These are phyloP conservation scores for Tragelaphus imberbis DNA, from an alignment of 2,113 vertebrate species.

Conservation along the genomic window DNA sequence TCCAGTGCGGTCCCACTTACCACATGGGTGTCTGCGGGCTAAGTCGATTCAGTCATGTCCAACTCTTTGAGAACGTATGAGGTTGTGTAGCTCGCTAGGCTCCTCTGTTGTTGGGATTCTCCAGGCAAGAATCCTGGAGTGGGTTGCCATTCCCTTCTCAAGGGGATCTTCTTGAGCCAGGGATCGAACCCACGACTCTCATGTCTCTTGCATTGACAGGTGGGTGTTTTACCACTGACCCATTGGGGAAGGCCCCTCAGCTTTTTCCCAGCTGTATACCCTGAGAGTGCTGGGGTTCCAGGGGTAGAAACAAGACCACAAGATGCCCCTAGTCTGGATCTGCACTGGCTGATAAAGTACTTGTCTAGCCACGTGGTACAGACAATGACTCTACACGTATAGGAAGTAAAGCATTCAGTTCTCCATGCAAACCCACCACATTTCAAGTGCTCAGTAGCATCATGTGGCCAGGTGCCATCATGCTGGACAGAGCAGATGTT, in stretches of 20 bases:
- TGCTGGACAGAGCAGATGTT: too few relatives aligned
- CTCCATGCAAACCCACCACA: neutral
- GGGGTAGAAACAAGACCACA: accelerated
- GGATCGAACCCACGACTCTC: too few relatives aligned
- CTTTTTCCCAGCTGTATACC: accelerated
- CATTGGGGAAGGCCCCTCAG: accelerated
- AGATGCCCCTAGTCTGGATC: accelerated
- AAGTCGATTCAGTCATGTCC: too few relatives aligned
- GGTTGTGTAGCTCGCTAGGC: too few relatives aligned
- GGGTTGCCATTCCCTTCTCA: too few relatives aligned
- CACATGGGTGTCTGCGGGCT: neutral
- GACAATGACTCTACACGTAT: neutral
- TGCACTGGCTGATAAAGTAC: neutral
- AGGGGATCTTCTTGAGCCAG: too few relatives aligned
- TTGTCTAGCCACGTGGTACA: accelerated
- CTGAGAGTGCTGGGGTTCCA: accelerated
- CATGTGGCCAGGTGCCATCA: too few relatives aligned
- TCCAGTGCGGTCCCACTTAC: too few relatives aligned
- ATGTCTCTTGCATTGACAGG: too few relatives aligned
- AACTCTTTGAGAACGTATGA: too few relatives aligned
- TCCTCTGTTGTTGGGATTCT: too few relatives aligned
- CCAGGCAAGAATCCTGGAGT: too few relatives aligned
- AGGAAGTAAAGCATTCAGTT: neutral
- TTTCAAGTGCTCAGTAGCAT: neutral
- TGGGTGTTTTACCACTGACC: accelerated